These are phyloP conservation scores for Trissolcus brochymenae DNA, from an alignment of 2,888 invertebrate genomes.

Conservation along the genomic window DNA sequence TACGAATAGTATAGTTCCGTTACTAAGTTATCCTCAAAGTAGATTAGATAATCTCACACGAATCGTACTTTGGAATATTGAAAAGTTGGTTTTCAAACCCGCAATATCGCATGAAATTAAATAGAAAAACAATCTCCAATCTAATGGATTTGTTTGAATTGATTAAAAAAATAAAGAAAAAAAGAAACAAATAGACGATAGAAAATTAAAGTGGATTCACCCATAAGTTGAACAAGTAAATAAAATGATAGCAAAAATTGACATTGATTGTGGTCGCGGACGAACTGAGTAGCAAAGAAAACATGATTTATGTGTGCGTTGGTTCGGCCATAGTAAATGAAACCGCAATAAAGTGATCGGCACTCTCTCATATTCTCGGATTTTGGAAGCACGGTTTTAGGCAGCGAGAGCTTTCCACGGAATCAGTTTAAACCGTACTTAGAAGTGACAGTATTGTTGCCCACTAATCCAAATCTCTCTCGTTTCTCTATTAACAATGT, in stretches of 20 bases:
- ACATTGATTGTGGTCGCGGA: slow-evolving; percentile 34
- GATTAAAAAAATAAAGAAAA: too few relatives aligned
- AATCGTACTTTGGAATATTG: slow-evolving; percentile 1
- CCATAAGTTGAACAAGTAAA: slow-evolving; percentile 3
- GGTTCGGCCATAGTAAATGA: slow-evolving; percentile 38
- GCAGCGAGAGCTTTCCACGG: slow-evolving; percentile 45
- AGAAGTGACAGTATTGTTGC: slow-evolving; percentile 59
- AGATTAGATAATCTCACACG: slow-evolving; percentile 4
- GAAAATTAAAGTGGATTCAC: neutral
- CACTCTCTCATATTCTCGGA: slow-evolving; percentile 51
- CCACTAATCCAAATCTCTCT: slow-evolving; percentile 57
- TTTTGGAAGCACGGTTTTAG: slow-evolving; percentile 44
- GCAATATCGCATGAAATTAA: neutral
- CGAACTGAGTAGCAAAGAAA: slow-evolving; percentile 48
- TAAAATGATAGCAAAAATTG: slow-evolving; percentile 24
- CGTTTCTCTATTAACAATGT: slow-evolving; percentile 56
- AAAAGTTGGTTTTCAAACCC: neutral
- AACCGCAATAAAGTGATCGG: slow-evolving; percentile 50
- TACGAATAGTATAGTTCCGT: slow-evolving; percentile 19
- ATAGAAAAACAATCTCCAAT: slow-evolving; percentile 1
- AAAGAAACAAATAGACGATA: neutral
- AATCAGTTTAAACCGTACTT: slow-evolving; percentile 57
- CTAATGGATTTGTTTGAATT: neutral
- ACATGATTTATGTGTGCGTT: slow-evolving; percentile 37
- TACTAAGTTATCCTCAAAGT: slow-evolving; percentile 20